phyloP scores from a whole-genome alignment of 53 echinoderm and acorn worm species.

The Echinarachnius parma region DNA sequence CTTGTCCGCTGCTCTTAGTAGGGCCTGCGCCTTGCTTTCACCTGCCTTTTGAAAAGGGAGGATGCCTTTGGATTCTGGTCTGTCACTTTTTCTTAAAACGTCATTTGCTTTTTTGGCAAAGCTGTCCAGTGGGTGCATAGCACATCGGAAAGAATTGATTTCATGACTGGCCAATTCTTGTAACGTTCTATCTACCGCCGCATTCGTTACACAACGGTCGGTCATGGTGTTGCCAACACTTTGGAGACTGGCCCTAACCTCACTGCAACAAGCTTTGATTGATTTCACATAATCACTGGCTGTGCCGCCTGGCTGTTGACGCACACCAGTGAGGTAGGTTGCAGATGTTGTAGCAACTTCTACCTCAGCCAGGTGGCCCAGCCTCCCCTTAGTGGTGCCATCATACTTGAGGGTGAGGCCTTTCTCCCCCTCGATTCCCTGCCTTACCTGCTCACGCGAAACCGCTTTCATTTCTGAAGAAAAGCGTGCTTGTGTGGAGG shows the following conservation, averaged over 20 bases:
- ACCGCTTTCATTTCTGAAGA: not conserved
- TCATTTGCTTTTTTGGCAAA: not conserved
- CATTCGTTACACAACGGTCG: constrained; percentile 10
- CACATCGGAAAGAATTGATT: constrained; percentile 48
- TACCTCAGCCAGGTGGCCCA: not conserved
- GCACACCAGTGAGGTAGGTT: not conserved
- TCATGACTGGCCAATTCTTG: constrained; percentile 1
- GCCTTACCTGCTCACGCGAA: not conserved
- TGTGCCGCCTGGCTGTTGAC: constrained; percentile 12
- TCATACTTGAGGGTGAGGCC: not conserved
- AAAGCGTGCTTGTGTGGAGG: not conserved
- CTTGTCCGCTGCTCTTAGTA: constrained; percentile 50
- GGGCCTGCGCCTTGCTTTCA: constrained; percentile 46
- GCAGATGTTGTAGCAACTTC: not conserved
- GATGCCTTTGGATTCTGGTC: not conserved
- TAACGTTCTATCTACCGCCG: constrained; percentile 27
- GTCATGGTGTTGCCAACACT: constrained; percentile 11
- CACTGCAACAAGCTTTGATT: not conserved
- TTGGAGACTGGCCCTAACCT: not conserved
- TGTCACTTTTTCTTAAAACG: too few relatives aligned
- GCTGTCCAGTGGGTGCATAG: constrained; percentile 47
- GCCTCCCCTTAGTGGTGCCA: not conserved
- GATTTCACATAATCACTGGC: constrained; percentile 3
- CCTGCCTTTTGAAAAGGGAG: constrained; percentile 42
- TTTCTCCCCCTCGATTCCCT: not conserved